Evolutionary conservation across 1,140 invertebrate genomes (phyloP).

Genomic region (Teleopsis dalmanni): DNA sequence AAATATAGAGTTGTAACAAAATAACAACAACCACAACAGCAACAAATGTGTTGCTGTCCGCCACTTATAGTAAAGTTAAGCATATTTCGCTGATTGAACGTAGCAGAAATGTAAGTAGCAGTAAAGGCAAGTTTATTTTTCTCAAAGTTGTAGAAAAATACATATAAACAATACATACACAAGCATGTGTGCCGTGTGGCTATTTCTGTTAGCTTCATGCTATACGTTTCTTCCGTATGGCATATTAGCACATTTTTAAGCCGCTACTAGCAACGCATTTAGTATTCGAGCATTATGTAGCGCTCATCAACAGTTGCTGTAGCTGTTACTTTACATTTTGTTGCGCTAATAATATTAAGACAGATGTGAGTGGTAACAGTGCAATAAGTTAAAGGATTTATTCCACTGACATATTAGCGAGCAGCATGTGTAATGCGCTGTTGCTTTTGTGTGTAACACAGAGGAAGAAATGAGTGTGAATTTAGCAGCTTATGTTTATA

Average conservation of each 20-base stretch:
- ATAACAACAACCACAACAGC: too few relatives aligned
- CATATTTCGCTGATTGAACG: slow-evolving; percentile 6
- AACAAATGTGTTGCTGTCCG: background rate
- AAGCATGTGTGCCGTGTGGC: too few relatives aligned
- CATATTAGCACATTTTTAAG: background rate
- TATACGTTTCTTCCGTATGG: background rate
- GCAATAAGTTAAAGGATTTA: slow-evolving; percentile 5
- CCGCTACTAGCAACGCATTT: background rate
- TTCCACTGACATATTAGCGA: slow-evolving; percentile 3
- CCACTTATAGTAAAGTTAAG: slow-evolving; percentile 7
- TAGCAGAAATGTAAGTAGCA: background rate
- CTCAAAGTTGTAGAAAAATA: too few relatives aligned
- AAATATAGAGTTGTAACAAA: background rate
- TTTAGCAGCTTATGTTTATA: background rate
- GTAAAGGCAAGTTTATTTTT: background rate
- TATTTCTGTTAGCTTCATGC: too few relatives aligned
- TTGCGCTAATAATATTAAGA: background rate
- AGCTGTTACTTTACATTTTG: background rate
- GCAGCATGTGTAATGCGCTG: background rate
- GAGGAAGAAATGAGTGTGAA: background rate
- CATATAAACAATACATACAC: too few relatives aligned
- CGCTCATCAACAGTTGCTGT: background rate
- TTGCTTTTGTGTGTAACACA: background rate
- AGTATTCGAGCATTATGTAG: background rate
- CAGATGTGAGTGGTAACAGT: background rate